These are phyloP conservation scores for Meliscaeva auricollis DNA, from an alignment of 2,888 invertebrate species.

Conservation along the genomic window DNA sequence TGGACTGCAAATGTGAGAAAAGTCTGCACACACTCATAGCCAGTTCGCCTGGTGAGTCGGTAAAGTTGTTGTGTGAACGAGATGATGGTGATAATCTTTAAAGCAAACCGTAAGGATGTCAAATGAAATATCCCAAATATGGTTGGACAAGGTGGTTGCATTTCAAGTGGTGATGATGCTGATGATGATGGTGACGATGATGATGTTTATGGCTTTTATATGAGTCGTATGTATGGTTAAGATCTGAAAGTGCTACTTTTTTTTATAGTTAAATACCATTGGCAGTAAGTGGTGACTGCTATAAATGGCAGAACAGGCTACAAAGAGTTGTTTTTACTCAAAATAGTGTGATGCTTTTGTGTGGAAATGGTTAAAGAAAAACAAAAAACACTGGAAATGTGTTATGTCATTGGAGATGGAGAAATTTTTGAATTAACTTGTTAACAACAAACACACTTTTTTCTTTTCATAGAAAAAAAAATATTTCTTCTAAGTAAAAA, in stretches of 20 bases:
- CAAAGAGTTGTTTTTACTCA: constrained; percentile 28
- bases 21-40: neutral
- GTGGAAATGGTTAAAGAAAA: neutral
- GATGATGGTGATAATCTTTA: constrained; percentile 30
- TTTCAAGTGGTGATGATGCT: constrained; percentile 36
- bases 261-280: constrained; percentile 29
- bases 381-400: neutral
- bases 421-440: constrained; percentile 12
- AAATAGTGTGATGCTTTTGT: constrained; percentile 9
- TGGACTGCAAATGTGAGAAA: constrained; percentile 6
- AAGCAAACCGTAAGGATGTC: constrained; percentile 44
- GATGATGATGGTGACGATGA: neutral
- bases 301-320: constrained; percentile 54
- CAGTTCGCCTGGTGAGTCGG: neutral
- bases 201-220: constrained; percentile 17
- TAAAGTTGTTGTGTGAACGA: neutral
- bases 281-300: constrained; percentile 29
- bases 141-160: constrained; percentile 53
- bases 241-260: constrained; percentile 33
- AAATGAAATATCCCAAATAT: constrained; percentile 40
- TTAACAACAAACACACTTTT: neutral
- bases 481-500: no score
- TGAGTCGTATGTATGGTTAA: neutral
- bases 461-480: no score
- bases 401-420: constrained; percentile 36